phyloP scores from a whole-genome alignment of 2,113 vertebrate species.

The Triplophysa tibetana region DNA sequence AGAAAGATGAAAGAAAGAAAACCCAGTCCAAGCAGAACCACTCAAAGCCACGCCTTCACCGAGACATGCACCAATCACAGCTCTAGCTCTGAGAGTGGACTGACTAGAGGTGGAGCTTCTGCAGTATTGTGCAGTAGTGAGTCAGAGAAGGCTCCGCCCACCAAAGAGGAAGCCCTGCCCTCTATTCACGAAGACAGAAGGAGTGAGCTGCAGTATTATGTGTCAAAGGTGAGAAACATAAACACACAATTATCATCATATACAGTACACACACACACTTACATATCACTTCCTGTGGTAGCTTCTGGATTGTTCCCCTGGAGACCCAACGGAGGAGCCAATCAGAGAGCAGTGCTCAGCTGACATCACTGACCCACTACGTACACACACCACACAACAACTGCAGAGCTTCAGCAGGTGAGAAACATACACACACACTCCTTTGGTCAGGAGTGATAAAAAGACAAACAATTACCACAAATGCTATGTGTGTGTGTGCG shows the following conservation, averaged over 20 bases:
- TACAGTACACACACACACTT: neutral
- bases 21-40: neutral
- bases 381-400: slow-evolving; percentile 27
- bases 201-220: slow-evolving; percentile 53
- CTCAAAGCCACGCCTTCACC: neutral
- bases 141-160: slow-evolving; percentile 4
- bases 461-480: neutral
- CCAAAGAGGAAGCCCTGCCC: slow-evolving; percentile 14
- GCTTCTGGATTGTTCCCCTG: slow-evolving; percentile 52
- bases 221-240: slow-evolving; percentile 44
- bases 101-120: neutral
- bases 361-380: neutral
- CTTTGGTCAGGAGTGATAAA: neutral
- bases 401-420: slow-evolving; percentile 29
- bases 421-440: neutral
- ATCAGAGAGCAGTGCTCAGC: neutral
- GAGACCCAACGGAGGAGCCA: slow-evolving; percentile 44
- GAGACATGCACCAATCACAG: slow-evolving; percentile 24
- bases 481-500: slow-evolving; percentile 1
- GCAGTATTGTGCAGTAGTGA: neutral
- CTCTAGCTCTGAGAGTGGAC: neutral
- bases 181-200: slow-evolving; percentile 35
- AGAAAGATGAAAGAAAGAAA: neutral
- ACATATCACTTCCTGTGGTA: neutral
- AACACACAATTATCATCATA: slow-evolving; percentile 11